These are phyloP conservation scores for Lamprotornis superbus DNA, from an alignment of 2,113 vertebrate genomes.

Conservation along the genomic window DNA sequence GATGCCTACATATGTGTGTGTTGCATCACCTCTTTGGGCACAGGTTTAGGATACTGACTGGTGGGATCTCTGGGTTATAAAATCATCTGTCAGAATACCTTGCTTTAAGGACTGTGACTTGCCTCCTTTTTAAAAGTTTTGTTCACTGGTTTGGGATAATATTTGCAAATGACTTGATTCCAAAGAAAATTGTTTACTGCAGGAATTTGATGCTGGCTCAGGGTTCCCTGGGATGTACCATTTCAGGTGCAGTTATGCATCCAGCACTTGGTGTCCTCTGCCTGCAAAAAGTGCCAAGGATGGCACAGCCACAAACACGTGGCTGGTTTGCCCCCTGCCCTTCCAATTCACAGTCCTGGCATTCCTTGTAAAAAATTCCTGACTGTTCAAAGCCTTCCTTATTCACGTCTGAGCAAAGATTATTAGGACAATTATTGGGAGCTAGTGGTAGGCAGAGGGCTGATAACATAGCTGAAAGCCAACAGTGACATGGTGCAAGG, in stretches of 20 bases:
- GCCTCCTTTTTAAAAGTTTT: background rate
- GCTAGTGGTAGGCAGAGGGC: background rate
- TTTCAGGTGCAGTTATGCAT: background rate
- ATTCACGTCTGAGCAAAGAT: background rate
- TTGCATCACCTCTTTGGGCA: background rate
- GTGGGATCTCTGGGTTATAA: background rate
- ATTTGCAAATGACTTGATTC: background rate
- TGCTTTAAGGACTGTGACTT: background rate
- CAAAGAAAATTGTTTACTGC: background rate
- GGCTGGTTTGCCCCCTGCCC: background rate
- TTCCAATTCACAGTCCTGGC: background rate
- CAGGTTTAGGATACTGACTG: background rate
- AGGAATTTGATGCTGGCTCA: background rate
- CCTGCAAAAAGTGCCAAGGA: background rate
- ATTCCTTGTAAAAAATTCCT: background rate
- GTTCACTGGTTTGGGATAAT: background rate
- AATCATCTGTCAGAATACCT: background rate
- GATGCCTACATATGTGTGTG: accelerated
- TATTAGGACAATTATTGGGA: background rate
- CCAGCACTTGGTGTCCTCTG: background rate
- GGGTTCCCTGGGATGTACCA: background rate
- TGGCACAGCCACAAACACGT: background rate
- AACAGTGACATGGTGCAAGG: background rate
- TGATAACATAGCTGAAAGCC: background rate
- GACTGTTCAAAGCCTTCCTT: background rate